Conservation (phyloP, 2,797 vertebrate genomes). For the Trachurus trachurus region DNA sequence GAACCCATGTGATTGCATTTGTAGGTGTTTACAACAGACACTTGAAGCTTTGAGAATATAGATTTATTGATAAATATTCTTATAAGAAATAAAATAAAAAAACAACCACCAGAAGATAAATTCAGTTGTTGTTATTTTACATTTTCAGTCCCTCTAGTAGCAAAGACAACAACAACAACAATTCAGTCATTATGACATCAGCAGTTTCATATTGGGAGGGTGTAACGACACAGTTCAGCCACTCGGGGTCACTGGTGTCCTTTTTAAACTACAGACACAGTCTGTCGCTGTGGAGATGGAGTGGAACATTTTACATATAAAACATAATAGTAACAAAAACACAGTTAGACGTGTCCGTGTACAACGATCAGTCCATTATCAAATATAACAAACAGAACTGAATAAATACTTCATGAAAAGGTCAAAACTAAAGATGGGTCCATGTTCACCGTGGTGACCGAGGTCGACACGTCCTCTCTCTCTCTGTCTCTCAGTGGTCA, state of each 20-base stretch:
- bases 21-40: background rate
- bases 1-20: too few species aligned
- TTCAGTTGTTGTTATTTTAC: too few species aligned
- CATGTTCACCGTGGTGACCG: background rate
- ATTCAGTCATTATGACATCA: background rate
- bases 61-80: slow-evolving; percentile 47
- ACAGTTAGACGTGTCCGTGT: background rate
- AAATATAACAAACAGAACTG: slow-evolving; percentile 1
- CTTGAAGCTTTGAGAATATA: background rate
- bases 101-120: background rate
- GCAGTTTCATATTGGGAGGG: background rate
- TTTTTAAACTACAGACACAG: background rate
- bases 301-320: background rate
- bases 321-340: background rate
- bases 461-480: background rate
- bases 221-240: background rate
- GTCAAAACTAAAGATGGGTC: background rate
- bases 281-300: background rate
- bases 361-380: background rate
- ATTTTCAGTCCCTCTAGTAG: too few species aligned
- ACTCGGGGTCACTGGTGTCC: background rate
- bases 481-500: slow-evolving; percentile 58
- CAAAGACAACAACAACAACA: background rate
- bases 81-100: background rate
- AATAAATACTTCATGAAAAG: slow-evolving; percentile 25